Conservation (phyloP, 2,797 vertebrate genomes). For the Delichon dasypus region DNA sequence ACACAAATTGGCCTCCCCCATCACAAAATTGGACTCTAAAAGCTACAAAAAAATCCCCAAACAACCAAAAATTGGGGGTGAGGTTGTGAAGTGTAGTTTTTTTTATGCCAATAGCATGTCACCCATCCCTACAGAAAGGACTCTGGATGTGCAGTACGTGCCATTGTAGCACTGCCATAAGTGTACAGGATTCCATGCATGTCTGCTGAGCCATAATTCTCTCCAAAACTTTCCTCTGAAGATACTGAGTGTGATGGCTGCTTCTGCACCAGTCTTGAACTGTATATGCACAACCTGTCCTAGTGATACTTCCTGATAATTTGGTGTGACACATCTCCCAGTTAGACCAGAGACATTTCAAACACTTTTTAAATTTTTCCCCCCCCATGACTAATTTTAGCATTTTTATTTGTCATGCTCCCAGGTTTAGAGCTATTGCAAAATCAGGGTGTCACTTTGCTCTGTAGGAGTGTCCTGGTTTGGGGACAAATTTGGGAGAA, state of each 20-base stretch:
- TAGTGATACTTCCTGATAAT: too few species aligned
- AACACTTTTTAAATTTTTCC: neutral
- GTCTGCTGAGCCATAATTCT: neutral
- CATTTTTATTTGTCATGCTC: slow-evolving; percentile 17
- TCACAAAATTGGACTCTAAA: neutral
- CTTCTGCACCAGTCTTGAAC: too few species aligned
- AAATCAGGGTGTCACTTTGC: neutral
- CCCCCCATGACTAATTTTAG: neutral
- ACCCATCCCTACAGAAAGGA: slow-evolving; percentile 49
- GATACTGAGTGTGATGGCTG: too few species aligned
- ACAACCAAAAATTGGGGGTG: fast-evolving
- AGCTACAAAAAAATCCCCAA: neutral
- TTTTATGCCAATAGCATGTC: neutral
- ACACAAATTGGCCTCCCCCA: neutral
- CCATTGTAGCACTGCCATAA: slow-evolving; percentile 31
- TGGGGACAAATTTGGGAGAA: too few species aligned
- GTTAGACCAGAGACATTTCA: slow-evolving; percentile 20
- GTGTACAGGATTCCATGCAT: slow-evolving; percentile 49
- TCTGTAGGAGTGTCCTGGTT: too few species aligned
- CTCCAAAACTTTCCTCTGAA: too few species aligned
- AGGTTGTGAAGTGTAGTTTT: neutral
- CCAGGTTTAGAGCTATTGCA: slow-evolving; percentile 33
- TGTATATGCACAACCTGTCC: too few species aligned
- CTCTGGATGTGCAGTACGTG: slow-evolving; percentile 32
- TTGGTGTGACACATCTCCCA: slow-evolving; percentile 16